Evolutionary conservation across 2,888 invertebrate genomes (phyloP).

Genomic region (Achlya flavicornis): DNA sequence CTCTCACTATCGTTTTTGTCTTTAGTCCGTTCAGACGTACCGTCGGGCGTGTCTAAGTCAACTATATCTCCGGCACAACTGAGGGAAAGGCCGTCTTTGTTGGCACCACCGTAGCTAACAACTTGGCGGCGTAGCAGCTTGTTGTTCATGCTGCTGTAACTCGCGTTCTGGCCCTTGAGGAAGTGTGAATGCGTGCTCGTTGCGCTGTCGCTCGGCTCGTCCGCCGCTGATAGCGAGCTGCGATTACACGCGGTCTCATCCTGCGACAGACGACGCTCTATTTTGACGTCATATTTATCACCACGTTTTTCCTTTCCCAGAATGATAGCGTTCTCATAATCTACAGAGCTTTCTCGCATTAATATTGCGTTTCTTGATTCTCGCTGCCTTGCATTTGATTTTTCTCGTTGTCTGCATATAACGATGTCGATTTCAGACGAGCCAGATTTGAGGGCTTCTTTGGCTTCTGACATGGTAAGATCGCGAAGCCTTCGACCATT

Average conservation of each 20-base stretch:
- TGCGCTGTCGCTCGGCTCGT: slow-evolving; percentile 68
- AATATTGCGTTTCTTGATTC: slow-evolving; percentile 51
- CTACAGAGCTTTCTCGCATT: slow-evolving; percentile 88
- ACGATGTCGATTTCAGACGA: slow-evolving; percentile 87
- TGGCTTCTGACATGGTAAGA: slow-evolving; percentile 86
- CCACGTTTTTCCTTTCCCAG: slow-evolving; percentile 78
- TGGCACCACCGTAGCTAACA: slow-evolving; percentile 81
- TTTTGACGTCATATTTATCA: slow-evolving; percentile 85
- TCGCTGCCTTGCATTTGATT: slow-evolving; percentile 52
- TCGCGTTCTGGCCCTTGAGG: slow-evolving; percentile 85
- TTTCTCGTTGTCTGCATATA: slow-evolving; percentile 81
- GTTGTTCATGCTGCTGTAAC: slow-evolving; percentile 85
- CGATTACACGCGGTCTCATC: slow-evolving; percentile 81
- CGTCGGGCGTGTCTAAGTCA: slow-evolving; percentile 72
- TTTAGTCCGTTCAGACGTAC: slow-evolving; percentile 56
- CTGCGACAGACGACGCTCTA: slow-evolving; percentile 86
- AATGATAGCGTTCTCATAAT: slow-evolving; percentile 86
- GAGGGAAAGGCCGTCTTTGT: slow-evolving; percentile 71
- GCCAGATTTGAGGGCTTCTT: slow-evolving; percentile 85
- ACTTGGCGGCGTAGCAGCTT: slow-evolving; percentile 83
- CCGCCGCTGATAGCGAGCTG: slow-evolving; percentile 73
- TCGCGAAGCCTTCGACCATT: slow-evolving; percentile 88
- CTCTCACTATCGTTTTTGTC: slow-evolving; percentile 67
- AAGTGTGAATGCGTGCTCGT: slow-evolving; percentile 81
- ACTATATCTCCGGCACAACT: slow-evolving; percentile 72